A percentile compares a stretch with the other conserved stretches of the same genome.
These are phyloP conservation scores for Sclerurus mexicanus DNA, from an alignment of 2,113 vertebrate genomes.

Conservation along the genomic window DNA sequence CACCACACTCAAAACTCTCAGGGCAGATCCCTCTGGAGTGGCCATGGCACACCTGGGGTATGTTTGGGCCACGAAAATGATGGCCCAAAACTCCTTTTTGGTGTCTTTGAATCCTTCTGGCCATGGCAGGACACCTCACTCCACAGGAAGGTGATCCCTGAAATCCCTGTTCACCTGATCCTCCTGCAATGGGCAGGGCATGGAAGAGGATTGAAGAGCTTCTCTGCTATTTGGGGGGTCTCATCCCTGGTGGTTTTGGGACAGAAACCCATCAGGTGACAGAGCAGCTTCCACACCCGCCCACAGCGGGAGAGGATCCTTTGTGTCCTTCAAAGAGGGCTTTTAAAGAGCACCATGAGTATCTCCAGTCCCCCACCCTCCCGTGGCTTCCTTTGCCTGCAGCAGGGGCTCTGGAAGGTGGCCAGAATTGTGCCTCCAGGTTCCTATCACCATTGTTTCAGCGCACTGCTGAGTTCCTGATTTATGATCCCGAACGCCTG, in stretches of 20 bases:
- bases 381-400: not conserved
- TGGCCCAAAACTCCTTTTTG: not conserved
- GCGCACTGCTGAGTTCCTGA: conserved; percentile 24
- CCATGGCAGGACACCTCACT: not conserved
- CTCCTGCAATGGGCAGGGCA: not conserved
- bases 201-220: no score
- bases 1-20: not conserved
- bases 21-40: not conserved
- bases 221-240: no score
- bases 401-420: not conserved
- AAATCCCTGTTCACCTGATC: not conserved
- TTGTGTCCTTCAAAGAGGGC: no score
- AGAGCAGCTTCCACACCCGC: no score
- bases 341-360: no score
- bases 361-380: no score
- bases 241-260: no score
- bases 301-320: no score
- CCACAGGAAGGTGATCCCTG: not conserved
- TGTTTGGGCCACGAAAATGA: not conserved
- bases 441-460: not conserved
- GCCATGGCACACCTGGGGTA: not conserved
- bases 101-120: not conserved
- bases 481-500: conserved; percentile 30
- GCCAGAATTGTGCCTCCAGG: not conserved
- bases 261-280: no score